Conservation (phyloP, 2,113 vertebrate species). For the Lipophrys pholis region DNA sequence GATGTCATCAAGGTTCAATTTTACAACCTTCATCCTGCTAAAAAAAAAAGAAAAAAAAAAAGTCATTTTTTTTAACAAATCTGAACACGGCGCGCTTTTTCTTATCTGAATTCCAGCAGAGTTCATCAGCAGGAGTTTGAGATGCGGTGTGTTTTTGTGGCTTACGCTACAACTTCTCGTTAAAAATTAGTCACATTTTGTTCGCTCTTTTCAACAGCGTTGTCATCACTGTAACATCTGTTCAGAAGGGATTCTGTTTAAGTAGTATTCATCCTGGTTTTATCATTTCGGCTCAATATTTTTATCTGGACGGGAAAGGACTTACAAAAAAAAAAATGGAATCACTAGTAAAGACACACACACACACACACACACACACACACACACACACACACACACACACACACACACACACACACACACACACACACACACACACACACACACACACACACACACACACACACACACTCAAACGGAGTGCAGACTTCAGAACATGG, state of each 20-base stretch:
- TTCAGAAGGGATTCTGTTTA: slow-evolving; percentile 26
- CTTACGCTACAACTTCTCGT: not conserved
- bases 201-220: not conserved
- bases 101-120: not conserved
- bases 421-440: not conserved
- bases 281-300: slow-evolving; percentile 17
- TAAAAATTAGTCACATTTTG: slow-evolving; percentile 19
- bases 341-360: too few species aligned
- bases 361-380: not conserved
- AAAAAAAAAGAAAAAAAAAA: too few species aligned
- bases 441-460: not conserved
- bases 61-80: too few species aligned
- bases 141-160: not conserved
- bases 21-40: not conserved
- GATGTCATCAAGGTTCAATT: slow-evolving; percentile 1
- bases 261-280: slow-evolving; percentile 20
- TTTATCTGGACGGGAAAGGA: slow-evolving; percentile 10
- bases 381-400: slow-evolving; percentile 1
- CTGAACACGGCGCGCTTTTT: not conserved
- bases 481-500: slow-evolving; percentile 54
- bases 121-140: too few species aligned
- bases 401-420: not conserved
- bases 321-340: slow-evolving; percentile 18
- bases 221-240: slow-evolving; percentile 23
- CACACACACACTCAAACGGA: slow-evolving; percentile 8